These are phyloP conservation scores for Xiphophorus birchmanni DNA, from an alignment of 2,797 vertebrate genomes.

Conservation along the genomic window DNA sequence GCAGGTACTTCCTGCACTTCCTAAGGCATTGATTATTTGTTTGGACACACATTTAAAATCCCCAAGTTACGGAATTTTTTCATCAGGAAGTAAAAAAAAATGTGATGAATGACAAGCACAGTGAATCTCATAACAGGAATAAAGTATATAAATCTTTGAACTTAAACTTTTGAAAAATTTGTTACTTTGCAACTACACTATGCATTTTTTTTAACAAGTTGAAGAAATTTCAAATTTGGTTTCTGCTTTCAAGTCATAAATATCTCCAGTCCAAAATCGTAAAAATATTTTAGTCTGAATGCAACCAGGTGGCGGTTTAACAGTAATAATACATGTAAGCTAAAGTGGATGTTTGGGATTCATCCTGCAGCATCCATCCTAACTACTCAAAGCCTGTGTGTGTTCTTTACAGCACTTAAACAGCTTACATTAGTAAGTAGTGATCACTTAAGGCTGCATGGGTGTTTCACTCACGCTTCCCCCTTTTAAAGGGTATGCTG, in stretches of 20 bases:
- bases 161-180: not conserved
- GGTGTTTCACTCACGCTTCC: constrained; percentile 11
- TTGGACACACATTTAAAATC: constrained; percentile 47
- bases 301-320: constrained; percentile 29
- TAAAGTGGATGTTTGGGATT: constrained; percentile 17
- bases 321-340: constrained; percentile 20
- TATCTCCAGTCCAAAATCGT: constrained; percentile 21
- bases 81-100: not conserved
- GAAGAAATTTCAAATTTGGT: not conserved
- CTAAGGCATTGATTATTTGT: constrained; percentile 70
- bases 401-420: constrained; percentile 26
- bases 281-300: constrained; percentile 35
- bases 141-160: not conserved
- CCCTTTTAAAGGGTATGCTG: not conserved
- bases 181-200: not conserved
- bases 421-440: constrained; percentile 31
- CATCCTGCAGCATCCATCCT: constrained; percentile 37
- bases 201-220: not conserved
- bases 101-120: constrained; percentile 7
- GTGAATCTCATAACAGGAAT: constrained; percentile 28
- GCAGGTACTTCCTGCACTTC: constrained; percentile 61
- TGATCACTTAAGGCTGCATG: constrained; percentile 26
- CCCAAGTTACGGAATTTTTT: constrained; percentile 28
- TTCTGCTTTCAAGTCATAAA: not conserved
- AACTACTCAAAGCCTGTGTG: constrained; percentile 13